Percentiles rank a stretch among this genome's conserved stretches.
Evolutionary conservation across 2,888 invertebrate genomes (phyloP).

Genomic region (Bombylius discolor): DNA sequence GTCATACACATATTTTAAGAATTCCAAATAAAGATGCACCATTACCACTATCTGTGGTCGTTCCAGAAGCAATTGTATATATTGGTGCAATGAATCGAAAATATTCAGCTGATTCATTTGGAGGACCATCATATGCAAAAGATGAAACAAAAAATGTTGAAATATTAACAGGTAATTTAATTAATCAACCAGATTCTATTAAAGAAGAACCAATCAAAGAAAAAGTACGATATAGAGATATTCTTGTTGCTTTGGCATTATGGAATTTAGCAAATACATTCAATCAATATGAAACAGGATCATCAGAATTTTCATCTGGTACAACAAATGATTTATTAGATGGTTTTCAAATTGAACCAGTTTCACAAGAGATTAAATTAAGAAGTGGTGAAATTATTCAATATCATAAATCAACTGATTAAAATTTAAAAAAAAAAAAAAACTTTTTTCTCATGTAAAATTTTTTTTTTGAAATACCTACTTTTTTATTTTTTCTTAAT

Average conservation of each 20-base stretch:
- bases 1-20: neutral
- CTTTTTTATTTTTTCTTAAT: too few relatives aligned
- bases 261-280: conserved; percentile 5
- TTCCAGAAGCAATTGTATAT: neutral
- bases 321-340: neutral
- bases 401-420: neutral
- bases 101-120: neutral
- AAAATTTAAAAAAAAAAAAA: too few relatives aligned
- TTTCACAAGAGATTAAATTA: neutral
- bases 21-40: neutral
- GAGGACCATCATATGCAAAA: neutral
- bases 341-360: neutral
- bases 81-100: neutral
- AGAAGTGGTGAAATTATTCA: neutral
- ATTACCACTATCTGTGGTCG: neutral
- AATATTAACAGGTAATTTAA: neutral
- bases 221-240: neutral
- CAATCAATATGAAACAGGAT: conserved; percentile 2
- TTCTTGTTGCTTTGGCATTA: neutral
- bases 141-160: neutral
- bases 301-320: neutral
- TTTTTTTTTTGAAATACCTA: too few relatives aligned
- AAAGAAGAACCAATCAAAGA: neutral
- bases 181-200: neutral
- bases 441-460: too few relatives aligned